Percentiles rank a stretch among this genome's conserved stretches.
Evolutionary conservation across 1,140 invertebrate species (phyloP).

Genomic region (Leptopilina clavipes): DNA sequence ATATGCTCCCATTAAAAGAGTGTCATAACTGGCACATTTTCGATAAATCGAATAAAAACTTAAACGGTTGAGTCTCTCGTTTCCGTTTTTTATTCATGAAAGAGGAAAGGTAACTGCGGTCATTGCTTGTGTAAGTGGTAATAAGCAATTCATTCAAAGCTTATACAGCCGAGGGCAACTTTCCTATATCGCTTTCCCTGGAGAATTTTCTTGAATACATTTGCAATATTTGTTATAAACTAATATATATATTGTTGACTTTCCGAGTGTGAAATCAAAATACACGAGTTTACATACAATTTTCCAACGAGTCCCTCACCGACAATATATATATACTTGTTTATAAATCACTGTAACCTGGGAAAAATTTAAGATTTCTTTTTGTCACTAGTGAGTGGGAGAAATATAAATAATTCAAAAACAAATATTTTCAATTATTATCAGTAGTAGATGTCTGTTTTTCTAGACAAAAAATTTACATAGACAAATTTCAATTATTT

Average conservation of each 20-base stretch:
- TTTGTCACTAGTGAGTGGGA: no score
- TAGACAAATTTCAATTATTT: no score
- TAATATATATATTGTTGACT: not conserved
- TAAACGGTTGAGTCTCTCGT: not conserved
- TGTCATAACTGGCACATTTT: not conserved
- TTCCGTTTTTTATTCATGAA: constrained; percentile 5
- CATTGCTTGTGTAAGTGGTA: constrained; percentile 7
- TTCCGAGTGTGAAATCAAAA: not conserved
- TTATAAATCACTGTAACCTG: no score
- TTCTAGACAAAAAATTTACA: no score
- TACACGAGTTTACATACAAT: not conserved
- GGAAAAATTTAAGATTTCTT: no score
- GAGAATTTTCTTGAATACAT: constrained; percentile 5
- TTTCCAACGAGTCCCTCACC: not conserved
- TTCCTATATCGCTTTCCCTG: not conserved
- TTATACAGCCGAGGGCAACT: not conserved
- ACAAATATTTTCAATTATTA: no score
- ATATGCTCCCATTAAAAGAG: not conserved
- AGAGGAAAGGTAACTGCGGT: not conserved
- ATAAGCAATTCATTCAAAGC: not conserved
- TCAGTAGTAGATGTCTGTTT: no score
- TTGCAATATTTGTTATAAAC: not conserved
- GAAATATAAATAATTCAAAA: no score
- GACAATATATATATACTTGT: no score
- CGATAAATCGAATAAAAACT: not conserved